Evolutionary conservation across 1,140 invertebrate genomes (phyloP), one percentile per base, ranked within the genome.

Genomic region (Chrysomallon squamiferum): DNA sequence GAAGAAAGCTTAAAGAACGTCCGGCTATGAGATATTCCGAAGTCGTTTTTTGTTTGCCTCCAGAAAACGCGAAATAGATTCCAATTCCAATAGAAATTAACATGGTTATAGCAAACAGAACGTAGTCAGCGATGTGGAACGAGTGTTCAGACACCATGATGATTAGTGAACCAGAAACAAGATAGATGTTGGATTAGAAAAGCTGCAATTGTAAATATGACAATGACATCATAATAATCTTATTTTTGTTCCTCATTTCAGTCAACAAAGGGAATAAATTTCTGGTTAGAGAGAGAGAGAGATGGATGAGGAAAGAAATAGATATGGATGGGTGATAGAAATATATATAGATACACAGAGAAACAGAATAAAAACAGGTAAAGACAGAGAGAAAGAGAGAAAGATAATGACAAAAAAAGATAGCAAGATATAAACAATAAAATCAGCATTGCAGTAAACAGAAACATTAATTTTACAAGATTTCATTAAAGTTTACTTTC

Each of bases 1-100:
- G 77, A 49, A 82, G 61, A 56, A 79, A 71, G 32, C 68, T 58
- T 74, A 80, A 77, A 9, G 72, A 43, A 9, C 78, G 66, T 27
- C 93, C 91, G 0, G 92, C 93, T 4, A 93, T 84, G 18, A 94
- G 84, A 76, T 93, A 94, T 76, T 95, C 93, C 65, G 90, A 89
- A 30, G 90, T 91, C 1, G 94, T 96, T 86, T 91, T 93, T 82
- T 97, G 95, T 79, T 90, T 91, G 0, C 92, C 93, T n/a, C 89
- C 95, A 20, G 90, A 93, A 69, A 95, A 91, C 65, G 91, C 87
- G 78, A 93, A 93, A 81, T 93, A 94, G 0, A 93, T 86, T 0
- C 93, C 93, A 58, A 95, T 93, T 5, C 88, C 88, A 63, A 91
- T 90, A 11, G 81, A 83, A 18, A 83, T 65, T 15, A 72, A 22